These are phyloP conservation scores for Nycticebus coucang DNA, from an alignment of 2,113 vertebrate genomes.

Conservation along the genomic window DNA sequence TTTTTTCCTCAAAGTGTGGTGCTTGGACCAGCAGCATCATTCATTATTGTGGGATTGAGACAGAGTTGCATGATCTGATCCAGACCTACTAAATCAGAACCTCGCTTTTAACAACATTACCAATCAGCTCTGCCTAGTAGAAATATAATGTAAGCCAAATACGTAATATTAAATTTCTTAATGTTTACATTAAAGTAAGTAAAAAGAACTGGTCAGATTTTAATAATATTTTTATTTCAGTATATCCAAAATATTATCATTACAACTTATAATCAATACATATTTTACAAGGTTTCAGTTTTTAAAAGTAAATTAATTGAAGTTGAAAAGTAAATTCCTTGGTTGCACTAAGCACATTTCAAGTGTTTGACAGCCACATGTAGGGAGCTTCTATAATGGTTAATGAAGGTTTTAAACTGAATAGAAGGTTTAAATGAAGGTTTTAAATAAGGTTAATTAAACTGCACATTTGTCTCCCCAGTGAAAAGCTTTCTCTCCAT, in stretches of 20 bases:
- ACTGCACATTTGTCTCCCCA: background rate
- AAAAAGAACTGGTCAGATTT: background rate
- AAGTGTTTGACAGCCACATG: background rate
- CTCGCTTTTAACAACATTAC: background rate
- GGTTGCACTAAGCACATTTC: background rate
- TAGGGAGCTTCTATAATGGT: background rate
- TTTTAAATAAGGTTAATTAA: background rate
- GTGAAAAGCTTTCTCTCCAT: background rate
- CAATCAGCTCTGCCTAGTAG: background rate
- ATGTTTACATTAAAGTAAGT: background rate
- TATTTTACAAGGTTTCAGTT: background rate
- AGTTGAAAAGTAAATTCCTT: background rate
- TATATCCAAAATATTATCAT: constrained; percentile 12
- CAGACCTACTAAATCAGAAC: background rate
- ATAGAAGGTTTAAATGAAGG: background rate
- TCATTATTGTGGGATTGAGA: background rate
- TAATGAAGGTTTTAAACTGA: background rate
- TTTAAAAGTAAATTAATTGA: constrained; percentile 46
- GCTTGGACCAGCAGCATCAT: background rate
- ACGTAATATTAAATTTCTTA: background rate
- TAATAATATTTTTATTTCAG: constrained; percentile 12
- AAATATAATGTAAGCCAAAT: background rate
- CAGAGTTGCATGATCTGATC: background rate
- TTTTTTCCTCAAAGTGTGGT: background rate
- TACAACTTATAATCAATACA: background rate